Evolutionary conservation across 1,140 invertebrate genomes (phyloP).

Genomic region (Hestina assimilis): DNA sequence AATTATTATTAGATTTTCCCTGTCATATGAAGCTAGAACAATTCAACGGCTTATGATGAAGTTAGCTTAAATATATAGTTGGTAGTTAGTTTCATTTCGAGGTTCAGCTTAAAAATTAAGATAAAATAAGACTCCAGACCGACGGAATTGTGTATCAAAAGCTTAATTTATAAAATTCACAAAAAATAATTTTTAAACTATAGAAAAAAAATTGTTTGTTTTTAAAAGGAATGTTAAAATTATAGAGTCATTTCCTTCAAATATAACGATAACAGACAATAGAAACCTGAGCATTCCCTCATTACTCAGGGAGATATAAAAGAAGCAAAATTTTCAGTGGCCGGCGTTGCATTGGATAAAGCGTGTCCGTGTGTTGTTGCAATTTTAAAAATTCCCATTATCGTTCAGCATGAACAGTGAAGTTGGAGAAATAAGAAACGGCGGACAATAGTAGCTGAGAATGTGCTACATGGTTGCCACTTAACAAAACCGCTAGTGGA

Average conservation of each 20-base stretch:
- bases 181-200: too few relatives aligned
- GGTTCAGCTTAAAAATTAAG: too few relatives aligned
- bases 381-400: slow-evolving; percentile 70
- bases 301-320: slow-evolving; percentile 21
- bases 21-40: too few relatives aligned
- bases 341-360: slow-evolving; percentile 40
- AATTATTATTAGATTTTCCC: too few relatives aligned
- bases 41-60: too few relatives aligned
- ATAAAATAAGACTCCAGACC: too few relatives aligned
- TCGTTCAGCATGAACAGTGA: slow-evolving; percentile 41
- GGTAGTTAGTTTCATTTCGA: too few relatives aligned
- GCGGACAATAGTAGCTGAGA: slow-evolving; percentile 48
- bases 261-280: slow-evolving; percentile 14
- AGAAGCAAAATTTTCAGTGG: slow-evolving; percentile 55
- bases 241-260: neutral
- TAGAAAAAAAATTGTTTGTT: too few relatives aligned
- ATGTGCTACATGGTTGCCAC: slow-evolving; percentile 18
- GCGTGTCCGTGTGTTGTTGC: slow-evolving; percentile 62
- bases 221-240: neutral
- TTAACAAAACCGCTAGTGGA: neutral
- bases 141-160: too few relatives aligned
- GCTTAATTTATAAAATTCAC: too few relatives aligned
- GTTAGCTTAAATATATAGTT: too few relatives aligned
- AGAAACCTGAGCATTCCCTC: slow-evolving; percentile 8
- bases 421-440: slow-evolving; percentile 46